Evolutionary conservation across 2,113 vertebrate genomes (phyloP), one percentile per base, ranked within the genome.

Genomic region (Panthera tigris): DNA sequence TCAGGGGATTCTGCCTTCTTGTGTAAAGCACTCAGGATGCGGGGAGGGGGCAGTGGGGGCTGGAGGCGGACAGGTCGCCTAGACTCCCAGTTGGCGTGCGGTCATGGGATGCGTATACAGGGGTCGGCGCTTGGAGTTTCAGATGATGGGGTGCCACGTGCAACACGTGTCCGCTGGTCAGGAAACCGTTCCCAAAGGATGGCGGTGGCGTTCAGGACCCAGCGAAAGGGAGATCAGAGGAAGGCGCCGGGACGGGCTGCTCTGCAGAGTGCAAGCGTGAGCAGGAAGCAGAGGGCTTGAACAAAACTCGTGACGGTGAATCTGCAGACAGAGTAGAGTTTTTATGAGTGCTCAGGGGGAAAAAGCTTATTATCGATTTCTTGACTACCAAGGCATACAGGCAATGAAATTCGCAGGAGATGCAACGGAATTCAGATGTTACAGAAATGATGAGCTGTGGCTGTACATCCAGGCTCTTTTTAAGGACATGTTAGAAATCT

Each of bases 81-180:
- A 7, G 21, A 1, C 6, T 0, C 1, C 12, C 8, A 0, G 21
- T 2, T 19, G 45, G 23, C 0, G 5, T 8, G 7, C 6, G 13
- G 25, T 4, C 5, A 0, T 12, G 19, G 4, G 9, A 1, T 1
- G 12, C 36, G 2, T 15, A 10, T 0, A 4, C 36, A 36, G 1
- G 87, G 10, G 25, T 25, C 13, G 1, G 3, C 0, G 4, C 65
- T 23, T n/a, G 4, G 36, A 21, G 4, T 76, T 23, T 55, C 23
- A 19, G 0, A 23, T 45, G 50, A 5, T 4, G 29, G 18, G 3
- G 15, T 29, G 29, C 31, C 9, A 4, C 39, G 25, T 16, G 3
- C 16, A 8, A 27, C 5, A 29, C 5, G 7, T 48, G 36, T 31
- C 16, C n/a, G 15, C 23, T 21, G 29, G 29, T 21, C 57, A 13